Conservation (phyloP, 1,140 invertebrate species). For the Melanaphis sacchari region DNA sequence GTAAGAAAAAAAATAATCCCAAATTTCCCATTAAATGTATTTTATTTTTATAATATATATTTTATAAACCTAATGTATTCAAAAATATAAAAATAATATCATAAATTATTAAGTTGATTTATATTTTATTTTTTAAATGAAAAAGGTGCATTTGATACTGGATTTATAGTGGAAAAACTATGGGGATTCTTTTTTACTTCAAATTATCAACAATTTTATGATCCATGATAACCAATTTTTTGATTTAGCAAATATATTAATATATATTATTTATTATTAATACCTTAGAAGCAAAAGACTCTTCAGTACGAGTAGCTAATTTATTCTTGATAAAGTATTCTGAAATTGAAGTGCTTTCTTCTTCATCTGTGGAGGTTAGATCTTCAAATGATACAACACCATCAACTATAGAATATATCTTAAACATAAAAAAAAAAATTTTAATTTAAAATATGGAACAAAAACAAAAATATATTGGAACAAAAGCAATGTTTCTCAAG, state of each 20-base stretch:
- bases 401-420: conserved; percentile 83
- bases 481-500: no score
- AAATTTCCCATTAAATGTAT: no score
- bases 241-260: not conserved
- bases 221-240: not conserved
- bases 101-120: no score
- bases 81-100: no score
- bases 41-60: no score
- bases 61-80: no score
- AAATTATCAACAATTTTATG: not conserved
- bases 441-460: not conserved
- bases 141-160: no score
- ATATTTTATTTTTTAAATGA: no score
- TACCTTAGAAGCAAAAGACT: conserved; percentile 78
- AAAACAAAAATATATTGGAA: no score
- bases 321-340: conserved; percentile 40
- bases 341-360: not conserved
- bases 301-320: conserved; percentile 68
- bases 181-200: no score
- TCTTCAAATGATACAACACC: conserved; percentile 74
- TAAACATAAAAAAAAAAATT: conserved; percentile 60
- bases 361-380: conserved; percentile 60
- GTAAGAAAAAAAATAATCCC: no score
- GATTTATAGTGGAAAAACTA: no score
- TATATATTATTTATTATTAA: conserved; percentile 42